phyloP scores from a whole-genome alignment of 2,113 vertebrate genomes.

The Pipra filicauda region DNA sequence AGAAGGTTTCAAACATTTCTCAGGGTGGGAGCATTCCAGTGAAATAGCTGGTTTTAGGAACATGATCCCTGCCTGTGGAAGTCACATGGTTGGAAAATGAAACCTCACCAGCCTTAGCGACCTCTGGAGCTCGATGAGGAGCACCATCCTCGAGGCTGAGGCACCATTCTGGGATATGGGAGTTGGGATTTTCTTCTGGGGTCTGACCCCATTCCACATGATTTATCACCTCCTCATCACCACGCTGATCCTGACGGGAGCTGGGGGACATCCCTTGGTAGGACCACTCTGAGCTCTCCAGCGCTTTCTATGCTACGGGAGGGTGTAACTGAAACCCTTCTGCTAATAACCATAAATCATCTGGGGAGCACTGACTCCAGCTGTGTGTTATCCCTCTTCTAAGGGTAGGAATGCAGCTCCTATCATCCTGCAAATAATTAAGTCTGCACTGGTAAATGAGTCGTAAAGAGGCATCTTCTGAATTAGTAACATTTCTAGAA shows the following conservation, averaged over 20 bases:
- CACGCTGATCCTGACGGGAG: accelerated
- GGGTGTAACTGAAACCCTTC: neutral
- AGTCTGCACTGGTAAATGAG: neutral
- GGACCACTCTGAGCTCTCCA: neutral
- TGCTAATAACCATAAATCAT: neutral
- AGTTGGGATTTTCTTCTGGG: neutral
- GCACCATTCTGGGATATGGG: accelerated
- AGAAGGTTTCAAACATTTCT: neutral
- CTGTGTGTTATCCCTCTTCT: neutral
- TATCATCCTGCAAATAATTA: neutral
- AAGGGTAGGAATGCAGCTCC: neutral
- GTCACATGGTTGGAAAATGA: neutral
- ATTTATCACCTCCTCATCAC: neutral
- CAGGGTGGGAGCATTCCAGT: neutral
- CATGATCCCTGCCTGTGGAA: accelerated
- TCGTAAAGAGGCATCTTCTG: neutral
- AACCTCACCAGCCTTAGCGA: neutral
- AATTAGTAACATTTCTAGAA: neutral
- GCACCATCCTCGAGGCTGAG: neutral
- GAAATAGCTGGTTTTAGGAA: neutral
- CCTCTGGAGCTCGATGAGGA: neutral
- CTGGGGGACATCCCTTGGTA: neutral
- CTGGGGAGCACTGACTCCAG: neutral
- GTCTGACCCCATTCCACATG: neutral
- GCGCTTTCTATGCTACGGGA: neutral